Evolutionary conservation across 1,140 invertebrate species (phyloP).

Genomic region (Monochamus saltuarius): DNA sequence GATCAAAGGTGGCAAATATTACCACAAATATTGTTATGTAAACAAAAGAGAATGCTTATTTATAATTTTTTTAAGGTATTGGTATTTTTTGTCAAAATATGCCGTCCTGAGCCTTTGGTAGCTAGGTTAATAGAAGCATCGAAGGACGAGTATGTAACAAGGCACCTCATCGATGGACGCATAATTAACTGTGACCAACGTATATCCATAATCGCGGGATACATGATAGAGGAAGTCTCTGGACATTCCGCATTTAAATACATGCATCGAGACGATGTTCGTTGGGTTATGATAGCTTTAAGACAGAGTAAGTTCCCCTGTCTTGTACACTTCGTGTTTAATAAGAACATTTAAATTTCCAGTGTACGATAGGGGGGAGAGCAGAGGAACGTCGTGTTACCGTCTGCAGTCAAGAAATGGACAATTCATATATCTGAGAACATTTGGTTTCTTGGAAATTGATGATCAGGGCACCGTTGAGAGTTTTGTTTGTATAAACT

Average conservation of each 20-base stretch:
- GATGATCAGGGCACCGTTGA: conserved; percentile 71
- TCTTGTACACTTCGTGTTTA: background rate
- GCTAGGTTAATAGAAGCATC: conserved; percentile 72
- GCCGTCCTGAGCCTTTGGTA: conserved; percentile 65
- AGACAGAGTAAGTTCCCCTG: conserved; percentile 71
- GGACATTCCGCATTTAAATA: conserved; percentile 80
- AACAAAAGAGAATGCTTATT: too few species aligned
- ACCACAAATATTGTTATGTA: too few species aligned
- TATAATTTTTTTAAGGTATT: conserved; percentile 57
- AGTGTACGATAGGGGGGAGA: conserved; percentile 80
- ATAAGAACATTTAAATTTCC: conserved; percentile 35
- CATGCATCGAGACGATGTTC: conserved; percentile 82
- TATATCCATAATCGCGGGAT: conserved; percentile 81
- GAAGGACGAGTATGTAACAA: conserved; percentile 80
- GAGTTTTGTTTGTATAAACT: conserved; percentile 83
- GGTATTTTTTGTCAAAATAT: conserved; percentile 47
- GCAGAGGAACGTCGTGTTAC: conserved; percentile 78
- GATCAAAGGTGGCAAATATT: too few species aligned
- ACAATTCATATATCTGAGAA: conserved; percentile 76
- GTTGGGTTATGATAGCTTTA: conserved; percentile 79
- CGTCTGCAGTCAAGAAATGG: conserved; percentile 75
- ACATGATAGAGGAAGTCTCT: conserved; percentile 79
- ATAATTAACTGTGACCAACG: conserved; percentile 85
- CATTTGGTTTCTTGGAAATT: conserved; percentile 75
- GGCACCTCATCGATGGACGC: conserved; percentile 79